Conservation (phyloP, 64 coral and sea anemone genomes). For the Hydrozoanthus tunicans region DNA sequence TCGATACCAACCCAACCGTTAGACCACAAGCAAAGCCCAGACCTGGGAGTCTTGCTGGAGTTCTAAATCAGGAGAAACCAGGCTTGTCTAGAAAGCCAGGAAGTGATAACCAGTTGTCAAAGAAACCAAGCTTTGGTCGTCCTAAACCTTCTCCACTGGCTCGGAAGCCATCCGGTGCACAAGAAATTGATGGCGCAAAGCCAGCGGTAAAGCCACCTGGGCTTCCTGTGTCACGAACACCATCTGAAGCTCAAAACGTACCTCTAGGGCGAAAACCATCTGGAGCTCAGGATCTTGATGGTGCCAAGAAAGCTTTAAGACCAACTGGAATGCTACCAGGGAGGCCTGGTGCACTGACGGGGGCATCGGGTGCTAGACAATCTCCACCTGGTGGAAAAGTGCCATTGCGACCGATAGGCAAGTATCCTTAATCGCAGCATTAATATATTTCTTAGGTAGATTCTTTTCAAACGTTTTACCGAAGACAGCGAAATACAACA, state of each 20-base stretch:
- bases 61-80: slow-evolving; percentile 59
- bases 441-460: slow-evolving; percentile 1
- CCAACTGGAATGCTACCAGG: not conserved
- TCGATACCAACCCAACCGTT: not conserved
- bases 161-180: slow-evolving; percentile 18
- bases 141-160: slow-evolving; percentile 14
- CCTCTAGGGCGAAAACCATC: slow-evolving; percentile 49
- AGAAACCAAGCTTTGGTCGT: slow-evolving; percentile 44
- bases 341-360: not conserved
- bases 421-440: not conserved
- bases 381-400: slow-evolving; percentile 19
- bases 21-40: slow-evolving; percentile 51
- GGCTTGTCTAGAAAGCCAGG: slow-evolving; percentile 16
- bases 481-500: not conserved
- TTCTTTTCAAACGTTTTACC: too few species aligned
- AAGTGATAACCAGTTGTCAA: slow-evolving; percentile 47
- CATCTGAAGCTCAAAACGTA: slow-evolving; percentile 17
- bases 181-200: not conserved
- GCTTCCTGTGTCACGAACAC: slow-evolving; percentile 26
- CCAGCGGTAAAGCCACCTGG: not conserved
- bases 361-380: slow-evolving; percentile 4
- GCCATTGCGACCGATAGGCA: slow-evolving; percentile 28
- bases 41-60: slow-evolving; percentile 75
- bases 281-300: slow-evolving; percentile 47
- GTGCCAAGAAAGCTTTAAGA: slow-evolving; percentile 36